Evolutionary conservation across 2,797 vertebrate genomes (phyloP).

Genomic region (Astyanax mexicanus): DNA sequence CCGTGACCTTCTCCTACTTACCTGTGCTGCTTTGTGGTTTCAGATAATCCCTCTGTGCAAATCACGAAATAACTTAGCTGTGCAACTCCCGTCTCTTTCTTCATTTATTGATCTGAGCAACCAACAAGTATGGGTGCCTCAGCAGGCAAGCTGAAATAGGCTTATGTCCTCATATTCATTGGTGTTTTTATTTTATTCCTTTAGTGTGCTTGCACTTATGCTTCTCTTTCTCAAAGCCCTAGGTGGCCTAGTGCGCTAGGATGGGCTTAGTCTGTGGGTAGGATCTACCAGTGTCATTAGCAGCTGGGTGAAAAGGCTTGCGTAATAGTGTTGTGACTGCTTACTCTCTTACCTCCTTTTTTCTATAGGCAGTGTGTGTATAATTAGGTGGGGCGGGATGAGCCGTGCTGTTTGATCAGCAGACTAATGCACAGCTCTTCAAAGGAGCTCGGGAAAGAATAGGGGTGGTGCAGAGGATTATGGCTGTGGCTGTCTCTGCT

Average conservation of each 20-base stretch:
- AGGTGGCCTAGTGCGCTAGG: neutral
- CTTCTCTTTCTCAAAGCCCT: constrained; percentile 21
- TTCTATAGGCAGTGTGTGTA: constrained; percentile 56
- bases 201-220: neutral
- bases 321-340: constrained; percentile 59
- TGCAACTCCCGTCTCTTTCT: neutral
- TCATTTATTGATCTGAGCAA: constrained; percentile 14
- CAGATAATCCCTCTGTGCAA: constrained; percentile 63
- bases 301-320: constrained; percentile 43
- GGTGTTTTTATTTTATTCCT: constrained; percentile 4
- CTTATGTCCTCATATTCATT: constrained; percentile 27
- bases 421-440: constrained; percentile 53
- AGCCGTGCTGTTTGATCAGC: constrained; percentile 54
- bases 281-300: constrained; percentile 53
- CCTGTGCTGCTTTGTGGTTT: constrained; percentile 22
- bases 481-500: constrained; percentile 29
- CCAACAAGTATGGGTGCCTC: constrained; percentile 27
- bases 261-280: constrained; percentile 36
- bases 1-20: constrained; percentile 59
- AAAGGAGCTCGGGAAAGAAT: constrained; percentile 48
- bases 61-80: constrained; percentile 55
- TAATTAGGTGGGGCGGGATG: constrained; percentile 56
- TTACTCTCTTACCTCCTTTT: no score
- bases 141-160: constrained; percentile 27
- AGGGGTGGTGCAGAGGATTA: constrained; percentile 45